Conservation (phyloP, 2,113 vertebrate species). For the Grallaria varia region DNA sequence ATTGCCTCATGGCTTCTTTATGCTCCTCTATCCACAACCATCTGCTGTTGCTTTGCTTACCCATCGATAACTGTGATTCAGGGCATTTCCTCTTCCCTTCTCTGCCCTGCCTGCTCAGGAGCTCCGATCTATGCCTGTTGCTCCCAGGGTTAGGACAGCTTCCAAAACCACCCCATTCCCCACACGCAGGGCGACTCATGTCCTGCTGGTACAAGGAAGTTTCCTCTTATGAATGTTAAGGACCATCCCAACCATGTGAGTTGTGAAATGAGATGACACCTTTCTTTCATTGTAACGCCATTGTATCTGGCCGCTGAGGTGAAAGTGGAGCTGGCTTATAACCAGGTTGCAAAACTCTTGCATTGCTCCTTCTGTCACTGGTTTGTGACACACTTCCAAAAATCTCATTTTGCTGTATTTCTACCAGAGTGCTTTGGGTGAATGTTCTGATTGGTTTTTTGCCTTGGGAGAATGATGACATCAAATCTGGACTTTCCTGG, state of each 20-base stretch:
- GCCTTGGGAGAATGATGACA: neutral
- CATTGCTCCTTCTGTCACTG: neutral
- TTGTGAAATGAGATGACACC: conserved; percentile 10
- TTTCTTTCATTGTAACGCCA: neutral
- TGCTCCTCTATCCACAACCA: neutral
- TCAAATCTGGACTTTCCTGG: neutral
- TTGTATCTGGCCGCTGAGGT: neutral
- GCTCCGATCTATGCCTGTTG: neutral
- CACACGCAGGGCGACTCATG: neutral
- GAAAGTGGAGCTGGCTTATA: neutral
- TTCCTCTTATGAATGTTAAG: neutral
- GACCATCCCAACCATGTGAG: neutral
- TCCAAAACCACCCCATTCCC: neutral
- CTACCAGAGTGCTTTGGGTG: neutral
- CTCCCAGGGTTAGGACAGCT: neutral
- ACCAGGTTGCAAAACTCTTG: neutral
- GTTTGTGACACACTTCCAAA: neutral
- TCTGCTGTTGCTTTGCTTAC: conserved; percentile 27
- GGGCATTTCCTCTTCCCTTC: neutral
- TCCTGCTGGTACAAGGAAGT: neutral
- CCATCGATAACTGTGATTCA: neutral
- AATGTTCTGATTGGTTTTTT: neutral
- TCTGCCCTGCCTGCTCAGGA: neutral
- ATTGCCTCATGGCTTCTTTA: conserved; percentile 8
- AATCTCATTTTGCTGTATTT: neutral